Conservation (phyloP, 2,888 invertebrate genomes). For the Cryptocephalus moraei region DNA sequence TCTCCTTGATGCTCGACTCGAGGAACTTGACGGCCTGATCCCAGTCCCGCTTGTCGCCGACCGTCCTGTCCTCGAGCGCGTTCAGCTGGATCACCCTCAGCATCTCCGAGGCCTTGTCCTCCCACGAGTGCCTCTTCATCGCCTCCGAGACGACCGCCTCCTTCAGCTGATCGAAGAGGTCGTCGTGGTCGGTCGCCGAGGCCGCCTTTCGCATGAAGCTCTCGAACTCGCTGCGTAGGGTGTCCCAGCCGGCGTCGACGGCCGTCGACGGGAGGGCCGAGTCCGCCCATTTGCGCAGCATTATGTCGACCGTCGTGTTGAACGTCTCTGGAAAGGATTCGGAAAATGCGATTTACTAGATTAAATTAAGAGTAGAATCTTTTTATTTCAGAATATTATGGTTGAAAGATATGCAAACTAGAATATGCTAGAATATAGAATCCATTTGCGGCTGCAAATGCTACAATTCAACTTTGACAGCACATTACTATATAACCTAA, state of each 20-base stretch:
- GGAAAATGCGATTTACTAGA: no score
- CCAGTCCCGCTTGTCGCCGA: slow-evolving; percentile 85
- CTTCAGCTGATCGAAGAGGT: slow-evolving; percentile 85
- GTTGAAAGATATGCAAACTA: no score
- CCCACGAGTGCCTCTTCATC: slow-evolving; percentile 84
- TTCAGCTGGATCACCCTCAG: slow-evolving; percentile 90
- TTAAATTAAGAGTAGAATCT: no score
- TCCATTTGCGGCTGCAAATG: no score
- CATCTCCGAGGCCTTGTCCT: slow-evolving; percentile 78
- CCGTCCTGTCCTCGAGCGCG: slow-evolving; percentile 80
- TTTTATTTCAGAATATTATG: no score
- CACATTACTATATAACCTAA: no score
- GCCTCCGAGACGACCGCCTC: slow-evolving; percentile 80
- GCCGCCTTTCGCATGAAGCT: slow-evolving; percentile 57
- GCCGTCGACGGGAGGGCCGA: slow-evolving; percentile 75
- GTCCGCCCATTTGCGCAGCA: slow-evolving; percentile 94
- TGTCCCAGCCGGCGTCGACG: slow-evolving; percentile 79
- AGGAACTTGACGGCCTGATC: slow-evolving; percentile 86
- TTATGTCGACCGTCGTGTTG: slow-evolving; percentile 86
- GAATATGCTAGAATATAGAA: no score
- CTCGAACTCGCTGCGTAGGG: slow-evolving; percentile 63
- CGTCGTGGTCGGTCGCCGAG: slow-evolving; percentile 66
- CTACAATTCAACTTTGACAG: no score
- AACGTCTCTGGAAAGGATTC: slow-evolving; percentile 59
- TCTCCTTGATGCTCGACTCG: slow-evolving; percentile 70